Conservation (phyloP, 2,113 vertebrate genomes). For the Brachyhypopomus occidentalis region DNA sequence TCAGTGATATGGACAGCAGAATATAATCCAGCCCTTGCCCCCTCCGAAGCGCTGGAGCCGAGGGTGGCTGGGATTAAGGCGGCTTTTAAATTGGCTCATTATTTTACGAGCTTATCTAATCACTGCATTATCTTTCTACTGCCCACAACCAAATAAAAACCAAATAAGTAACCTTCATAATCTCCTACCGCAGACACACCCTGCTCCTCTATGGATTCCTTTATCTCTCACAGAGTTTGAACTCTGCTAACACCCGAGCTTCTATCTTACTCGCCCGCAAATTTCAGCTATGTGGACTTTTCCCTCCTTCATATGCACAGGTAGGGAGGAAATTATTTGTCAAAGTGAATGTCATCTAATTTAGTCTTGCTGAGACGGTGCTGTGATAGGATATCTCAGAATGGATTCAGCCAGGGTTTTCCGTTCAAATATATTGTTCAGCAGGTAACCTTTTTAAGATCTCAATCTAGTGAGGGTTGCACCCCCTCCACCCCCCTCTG, state of each 20-base stretch:
- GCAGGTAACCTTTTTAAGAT: slow-evolving; percentile 71
- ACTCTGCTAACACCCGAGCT: slow-evolving; percentile 41
- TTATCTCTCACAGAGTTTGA: slow-evolving; percentile 41
- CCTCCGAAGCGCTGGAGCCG: not conserved
- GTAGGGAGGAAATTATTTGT: slow-evolving; percentile 71
- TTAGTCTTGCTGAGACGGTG: slow-evolving; percentile 66
- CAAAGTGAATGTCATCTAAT: slow-evolving; percentile 78
- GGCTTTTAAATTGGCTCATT: slow-evolving; percentile 32
- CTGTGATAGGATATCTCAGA: slow-evolving; percentile 68
- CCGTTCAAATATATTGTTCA: slow-evolving; percentile 68
- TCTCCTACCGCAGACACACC: slow-evolving; percentile 26
- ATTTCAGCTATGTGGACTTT: slow-evolving; percentile 53
- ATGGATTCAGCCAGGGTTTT: slow-evolving; percentile 59
- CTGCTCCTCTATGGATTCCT: slow-evolving; percentile 8
- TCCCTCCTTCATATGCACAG: slow-evolving; percentile 58
- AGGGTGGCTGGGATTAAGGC: slow-evolving; percentile 4
- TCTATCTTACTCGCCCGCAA: slow-evolving; percentile 46
- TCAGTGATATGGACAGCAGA: not conserved
- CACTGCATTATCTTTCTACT: slow-evolving; percentile 6
- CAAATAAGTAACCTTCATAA: slow-evolving; percentile 19
- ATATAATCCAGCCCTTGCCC: not conserved
- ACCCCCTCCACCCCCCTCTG: not conserved
- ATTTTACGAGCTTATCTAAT: slow-evolving; percentile 44
- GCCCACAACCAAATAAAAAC: slow-evolving; percentile 32
- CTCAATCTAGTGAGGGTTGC: slow-evolving; percentile 72